Conservation (phyloP, 2,113 vertebrate species). For the Xyliphius kryptos region DNA sequence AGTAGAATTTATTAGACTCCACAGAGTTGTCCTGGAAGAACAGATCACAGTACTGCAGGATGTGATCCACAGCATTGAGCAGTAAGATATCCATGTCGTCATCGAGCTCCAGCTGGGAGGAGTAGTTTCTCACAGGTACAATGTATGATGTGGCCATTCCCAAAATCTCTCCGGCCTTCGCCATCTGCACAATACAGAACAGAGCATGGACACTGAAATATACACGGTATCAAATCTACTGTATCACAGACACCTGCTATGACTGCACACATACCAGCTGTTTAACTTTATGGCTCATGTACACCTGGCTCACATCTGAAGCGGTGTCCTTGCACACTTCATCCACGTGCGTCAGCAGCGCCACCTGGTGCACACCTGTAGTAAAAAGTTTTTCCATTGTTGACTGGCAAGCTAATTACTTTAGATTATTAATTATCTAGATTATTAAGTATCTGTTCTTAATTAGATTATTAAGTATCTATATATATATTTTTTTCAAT, state of each 20-base stretch:
- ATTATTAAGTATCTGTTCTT: no score
- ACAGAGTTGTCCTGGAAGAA: slow-evolving; percentile 52
- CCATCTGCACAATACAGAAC: slow-evolving; percentile 47
- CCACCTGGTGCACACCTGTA: slow-evolving; percentile 62
- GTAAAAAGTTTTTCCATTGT: not conserved
- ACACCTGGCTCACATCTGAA: slow-evolving; percentile 48
- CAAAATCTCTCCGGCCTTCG: slow-evolving; percentile 48
- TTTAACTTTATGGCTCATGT: slow-evolving; percentile 41
- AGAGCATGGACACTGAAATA: not conserved
- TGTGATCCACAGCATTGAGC: slow-evolving; percentile 60
- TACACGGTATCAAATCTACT: no score
- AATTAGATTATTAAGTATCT: no score
- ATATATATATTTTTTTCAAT: no score
- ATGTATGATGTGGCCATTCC: slow-evolving; percentile 63
- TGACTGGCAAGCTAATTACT: no score
- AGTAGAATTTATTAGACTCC: no score
- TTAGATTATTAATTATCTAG: no score
- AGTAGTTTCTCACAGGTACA: slow-evolving; percentile 63
- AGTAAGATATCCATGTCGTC: slow-evolving; percentile 54
- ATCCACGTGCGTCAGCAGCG: slow-evolving; percentile 61
- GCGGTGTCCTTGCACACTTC: slow-evolving; percentile 40
- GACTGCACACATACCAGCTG: no score
- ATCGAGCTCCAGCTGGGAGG: slow-evolving; percentile 50
- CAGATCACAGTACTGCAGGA: slow-evolving; percentile 58
- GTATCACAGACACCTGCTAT: no score